These are phyloP conservation scores for Noctua pronuba DNA, from an alignment of 2,888 invertebrate species.

Conservation along the genomic window DNA sequence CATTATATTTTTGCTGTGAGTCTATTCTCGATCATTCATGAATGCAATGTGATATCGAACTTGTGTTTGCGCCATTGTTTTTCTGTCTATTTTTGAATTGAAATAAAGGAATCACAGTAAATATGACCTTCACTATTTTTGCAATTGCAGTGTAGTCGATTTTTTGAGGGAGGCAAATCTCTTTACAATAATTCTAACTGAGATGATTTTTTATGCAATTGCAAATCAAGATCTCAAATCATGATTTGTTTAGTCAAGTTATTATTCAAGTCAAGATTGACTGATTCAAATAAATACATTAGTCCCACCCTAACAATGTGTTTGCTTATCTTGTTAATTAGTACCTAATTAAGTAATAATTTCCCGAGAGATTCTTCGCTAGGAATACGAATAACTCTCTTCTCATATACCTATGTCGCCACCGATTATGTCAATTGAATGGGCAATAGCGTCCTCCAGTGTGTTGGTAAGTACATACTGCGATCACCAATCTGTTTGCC, in stretches of 20 bases:
- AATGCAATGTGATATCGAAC: not conserved
- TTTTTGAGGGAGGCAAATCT: not conserved
- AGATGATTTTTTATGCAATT: not conserved
- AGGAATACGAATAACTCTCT: constrained; percentile 28
- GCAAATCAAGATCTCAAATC: not conserved
- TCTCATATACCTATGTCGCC: constrained; percentile 16
- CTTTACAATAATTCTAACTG: not conserved
- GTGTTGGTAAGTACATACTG: constrained; percentile 27
- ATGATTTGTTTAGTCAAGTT: too few relatives aligned
- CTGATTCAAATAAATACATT: not conserved
- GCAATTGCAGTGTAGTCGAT: not conserved
- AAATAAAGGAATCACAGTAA: not conserved
- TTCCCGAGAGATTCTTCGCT: constrained; percentile 36
- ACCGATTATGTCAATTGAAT: constrained; percentile 36
- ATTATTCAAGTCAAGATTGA: not conserved
- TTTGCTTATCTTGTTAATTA: constrained; percentile 12
- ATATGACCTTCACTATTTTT: not conserved
- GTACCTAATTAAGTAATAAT: constrained; percentile 20
- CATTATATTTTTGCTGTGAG: constrained; percentile 14
- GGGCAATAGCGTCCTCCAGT: constrained; percentile 36
- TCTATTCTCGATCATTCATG: constrained; percentile 10
- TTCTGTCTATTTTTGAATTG: not conserved
- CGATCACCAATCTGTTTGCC: constrained; percentile 43
- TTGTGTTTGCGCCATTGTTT: not conserved
- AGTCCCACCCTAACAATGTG: not conserved